A percentile compares a stretch with the other conserved stretches of the same genome.
Evolutionary conservation across 2,797 vertebrate genomes (phyloP).

Genomic region (Jordanella pulchra): DNA sequence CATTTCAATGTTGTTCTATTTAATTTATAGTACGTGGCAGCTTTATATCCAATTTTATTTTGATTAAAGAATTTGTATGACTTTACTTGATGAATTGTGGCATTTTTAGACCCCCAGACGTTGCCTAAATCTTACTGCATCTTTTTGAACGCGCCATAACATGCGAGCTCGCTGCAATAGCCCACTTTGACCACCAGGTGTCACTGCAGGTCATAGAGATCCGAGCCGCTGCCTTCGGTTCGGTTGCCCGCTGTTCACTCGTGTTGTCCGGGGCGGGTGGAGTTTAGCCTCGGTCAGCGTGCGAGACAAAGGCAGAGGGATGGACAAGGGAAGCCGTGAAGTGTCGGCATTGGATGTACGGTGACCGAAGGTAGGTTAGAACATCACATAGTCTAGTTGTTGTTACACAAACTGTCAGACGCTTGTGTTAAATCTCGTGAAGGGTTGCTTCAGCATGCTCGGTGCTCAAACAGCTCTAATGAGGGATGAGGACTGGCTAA

Average conservation of each 20-base stretch:
- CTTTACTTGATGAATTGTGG: not conserved
- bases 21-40: not conserved
- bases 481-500: constrained; percentile 35
- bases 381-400: too few species aligned
- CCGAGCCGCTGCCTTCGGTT: not conserved
- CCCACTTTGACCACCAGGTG: constrained; percentile 28
- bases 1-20: not conserved
- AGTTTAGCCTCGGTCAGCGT: constrained; percentile 47
- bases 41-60: not conserved
- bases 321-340: constrained; percentile 11
- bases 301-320: constrained; percentile 65
- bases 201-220: not conserved
- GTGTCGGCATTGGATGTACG: constrained; percentile 14
- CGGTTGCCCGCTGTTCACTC: constrained; percentile 15
- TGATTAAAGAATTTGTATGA: not conserved
- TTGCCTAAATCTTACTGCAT: not conserved
- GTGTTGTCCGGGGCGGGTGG: constrained; percentile 55
- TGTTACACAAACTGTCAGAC: too few species aligned
- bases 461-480: not conserved
- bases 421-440: not conserved
- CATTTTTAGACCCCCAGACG: not conserved
- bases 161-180: not conserved
- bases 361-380: constrained; percentile 46
- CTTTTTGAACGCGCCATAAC: not conserved
- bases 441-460: constrained; percentile 24